Evolutionary conservation across 2,797 vertebrate genomes (phyloP).

Genomic region (Alectoris magna): DNA sequence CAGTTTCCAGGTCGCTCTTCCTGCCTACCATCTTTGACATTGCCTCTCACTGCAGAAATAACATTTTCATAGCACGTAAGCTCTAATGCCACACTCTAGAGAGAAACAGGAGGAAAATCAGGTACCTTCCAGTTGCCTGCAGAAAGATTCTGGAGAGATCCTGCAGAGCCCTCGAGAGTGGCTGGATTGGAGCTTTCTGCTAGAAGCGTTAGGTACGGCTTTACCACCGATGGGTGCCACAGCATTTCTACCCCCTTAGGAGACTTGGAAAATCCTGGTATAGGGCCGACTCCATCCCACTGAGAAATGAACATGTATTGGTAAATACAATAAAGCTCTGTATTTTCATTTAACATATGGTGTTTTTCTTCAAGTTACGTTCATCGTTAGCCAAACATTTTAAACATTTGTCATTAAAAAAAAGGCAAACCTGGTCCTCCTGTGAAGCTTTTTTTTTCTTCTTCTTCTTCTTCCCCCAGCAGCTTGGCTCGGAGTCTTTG

Average conservation of each 20-base stretch:
- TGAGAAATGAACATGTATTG: conserved; percentile 54
- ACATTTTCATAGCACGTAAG: background rate
- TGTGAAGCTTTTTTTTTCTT: conserved; percentile 92
- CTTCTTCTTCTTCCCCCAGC: conserved; percentile 98
- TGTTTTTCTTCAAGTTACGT: accelerated
- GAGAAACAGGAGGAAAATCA: background rate
- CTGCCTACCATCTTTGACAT: background rate
- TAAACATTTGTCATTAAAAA: background rate
- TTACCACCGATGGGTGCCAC: conserved; percentile 97
- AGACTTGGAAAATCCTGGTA: conserved; percentile 94
- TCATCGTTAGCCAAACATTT: background rate
- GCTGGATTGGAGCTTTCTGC: conserved; percentile 98
- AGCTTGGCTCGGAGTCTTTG: conserved; percentile 93
- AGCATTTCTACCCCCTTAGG: conserved; percentile 98
- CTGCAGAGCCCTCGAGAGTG: conserved; percentile 95
- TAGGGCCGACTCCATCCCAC: conserved; percentile 98
- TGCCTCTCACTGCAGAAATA: background rate
- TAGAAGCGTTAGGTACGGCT: conserved; percentile 95
- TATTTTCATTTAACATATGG: background rate
- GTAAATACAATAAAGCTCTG: background rate
- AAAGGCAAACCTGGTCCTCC: conserved; percentile 89
- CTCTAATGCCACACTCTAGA: background rate
- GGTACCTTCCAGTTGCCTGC: conserved; percentile 97
- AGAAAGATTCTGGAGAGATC: conserved; percentile 97
- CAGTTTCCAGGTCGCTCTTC: background rate